A percentile compares a stretch with the other conserved stretches of the same genome.
These are phyloP conservation scores for Parazoanthus atlanticus DNA, from an alignment of 92 coral and sea anemone genomes.

Conservation along the genomic window DNA sequence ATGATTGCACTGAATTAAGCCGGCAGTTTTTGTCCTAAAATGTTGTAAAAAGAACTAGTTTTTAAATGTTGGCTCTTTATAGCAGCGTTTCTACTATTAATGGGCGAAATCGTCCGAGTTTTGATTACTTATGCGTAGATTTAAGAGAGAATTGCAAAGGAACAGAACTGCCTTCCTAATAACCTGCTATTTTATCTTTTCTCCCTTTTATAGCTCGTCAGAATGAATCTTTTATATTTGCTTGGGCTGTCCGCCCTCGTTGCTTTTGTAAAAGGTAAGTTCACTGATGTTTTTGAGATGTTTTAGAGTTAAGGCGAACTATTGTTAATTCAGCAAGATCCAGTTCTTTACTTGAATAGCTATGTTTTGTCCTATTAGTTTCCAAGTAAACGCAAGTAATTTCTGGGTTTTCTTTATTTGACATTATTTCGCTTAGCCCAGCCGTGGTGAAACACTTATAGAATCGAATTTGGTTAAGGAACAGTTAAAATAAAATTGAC, in stretches of 20 bases:
- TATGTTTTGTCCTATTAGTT: too few relatives aligned
- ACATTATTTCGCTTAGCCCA: too few relatives aligned
- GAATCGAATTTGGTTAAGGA: too few relatives aligned
- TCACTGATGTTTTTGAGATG: not conserved
- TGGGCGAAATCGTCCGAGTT: not conserved
- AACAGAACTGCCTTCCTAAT: not conserved
- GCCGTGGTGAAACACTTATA: too few relatives aligned
- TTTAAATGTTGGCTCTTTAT: not conserved
- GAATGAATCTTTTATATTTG: conserved; percentile 19
- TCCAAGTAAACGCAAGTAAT: too few relatives aligned
- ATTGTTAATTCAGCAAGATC: not conserved
- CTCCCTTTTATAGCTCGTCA: not conserved
- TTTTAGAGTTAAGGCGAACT: not conserved
- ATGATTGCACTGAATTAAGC: not conserved
- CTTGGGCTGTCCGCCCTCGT: conserved; percentile 4
- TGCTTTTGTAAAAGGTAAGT: conserved; percentile 37
- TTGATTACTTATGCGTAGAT: not conserved
- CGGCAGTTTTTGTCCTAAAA: not conserved
- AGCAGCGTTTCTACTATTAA: not conserved
- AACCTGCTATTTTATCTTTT: not conserved
- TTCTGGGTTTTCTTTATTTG: too few relatives aligned
- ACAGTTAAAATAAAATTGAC: too few relatives aligned
- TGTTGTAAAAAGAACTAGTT: not conserved
- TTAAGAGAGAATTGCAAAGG: not conserved
- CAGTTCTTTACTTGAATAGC: too few relatives aligned